Conservation (phyloP, 2,113 vertebrate species). For the Melospiza georgiana region DNA sequence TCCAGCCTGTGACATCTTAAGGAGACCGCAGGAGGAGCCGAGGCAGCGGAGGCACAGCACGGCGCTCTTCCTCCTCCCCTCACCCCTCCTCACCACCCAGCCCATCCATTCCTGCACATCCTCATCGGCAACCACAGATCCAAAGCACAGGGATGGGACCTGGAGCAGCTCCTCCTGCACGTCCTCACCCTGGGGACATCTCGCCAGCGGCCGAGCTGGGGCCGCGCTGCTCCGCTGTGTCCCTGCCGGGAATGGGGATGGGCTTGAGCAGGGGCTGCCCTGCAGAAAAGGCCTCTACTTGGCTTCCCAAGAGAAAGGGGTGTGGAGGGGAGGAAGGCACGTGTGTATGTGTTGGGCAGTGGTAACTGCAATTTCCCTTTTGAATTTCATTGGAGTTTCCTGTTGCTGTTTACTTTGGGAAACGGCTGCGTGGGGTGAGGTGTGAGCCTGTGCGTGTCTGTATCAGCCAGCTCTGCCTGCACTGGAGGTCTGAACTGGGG, state of each 20-base stretch:
- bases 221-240: not conserved
- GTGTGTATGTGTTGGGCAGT: slow-evolving; percentile 2
- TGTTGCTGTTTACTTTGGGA: slow-evolving; percentile 45
- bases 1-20: slow-evolving; percentile 89
- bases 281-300: not conserved
- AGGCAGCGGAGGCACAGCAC: not conserved
- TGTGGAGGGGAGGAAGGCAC: slow-evolving; percentile 40
- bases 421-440: not conserved
- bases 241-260: not conserved
- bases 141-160: slow-evolving; percentile 21
- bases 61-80: slow-evolving; percentile 16
- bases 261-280: not conserved
- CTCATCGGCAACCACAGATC: slow-evolving; percentile 2
- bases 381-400: slow-evolving; percentile 43
- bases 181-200: not conserved
- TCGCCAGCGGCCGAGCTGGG: not conserved
- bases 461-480: not conserved
- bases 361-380: slow-evolving; percentile 28
- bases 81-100: slow-evolving; percentile 38
- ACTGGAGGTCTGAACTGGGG: not conserved
- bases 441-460: not conserved
- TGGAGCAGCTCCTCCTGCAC: not conserved
- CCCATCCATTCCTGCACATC: slow-evolving; percentile 27
- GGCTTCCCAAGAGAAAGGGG: not conserved
- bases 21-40: not conserved